These are phyloP conservation scores for Trichopoda pennipes DNA, from an alignment of 2,888 invertebrate genomes.

Conservation along the genomic window DNA sequence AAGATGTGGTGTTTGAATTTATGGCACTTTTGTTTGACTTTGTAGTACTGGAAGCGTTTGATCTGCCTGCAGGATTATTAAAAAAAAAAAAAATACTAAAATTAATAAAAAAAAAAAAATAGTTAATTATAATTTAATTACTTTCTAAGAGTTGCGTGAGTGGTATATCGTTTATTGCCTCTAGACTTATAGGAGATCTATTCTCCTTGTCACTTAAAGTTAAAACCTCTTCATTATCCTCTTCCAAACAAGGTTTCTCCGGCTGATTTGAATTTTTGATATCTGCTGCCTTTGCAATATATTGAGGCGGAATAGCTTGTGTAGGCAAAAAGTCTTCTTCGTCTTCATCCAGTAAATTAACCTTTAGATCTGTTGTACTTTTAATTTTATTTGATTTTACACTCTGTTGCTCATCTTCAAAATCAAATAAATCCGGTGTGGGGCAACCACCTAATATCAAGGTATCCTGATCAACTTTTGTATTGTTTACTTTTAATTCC, in stretches of 20 bases:
- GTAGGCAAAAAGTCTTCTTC: conserved; percentile 61
- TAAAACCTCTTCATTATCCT: conserved; percentile 51
- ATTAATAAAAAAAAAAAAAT: not conserved
- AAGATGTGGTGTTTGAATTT: conserved; percentile 3
- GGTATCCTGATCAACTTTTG: conserved; percentile 44
- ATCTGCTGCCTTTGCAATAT: not conserved
- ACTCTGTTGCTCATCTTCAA: conserved; percentile 20
- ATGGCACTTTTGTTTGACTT: not conserved
- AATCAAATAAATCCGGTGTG: conserved; percentile 69
- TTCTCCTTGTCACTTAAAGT: conserved; percentile 70
- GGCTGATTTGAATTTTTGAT: not conserved
- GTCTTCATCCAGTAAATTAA: conserved; percentile 33
- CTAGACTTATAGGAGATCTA: conserved; percentile 45
- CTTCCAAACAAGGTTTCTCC: conserved; percentile 43
- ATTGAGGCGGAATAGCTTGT: conserved; percentile 40
- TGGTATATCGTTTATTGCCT: conserved; percentile 37
- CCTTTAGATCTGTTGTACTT: not conserved
- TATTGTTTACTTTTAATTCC: conserved; percentile 51
- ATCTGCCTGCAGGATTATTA: conserved; percentile 3
- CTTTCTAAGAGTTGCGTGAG: conserved; percentile 65
- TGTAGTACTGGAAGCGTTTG: conserved; percentile 6
- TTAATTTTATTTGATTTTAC: conserved; percentile 4
- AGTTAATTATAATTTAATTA: conserved; percentile 42
- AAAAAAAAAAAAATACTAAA: too few species aligned
- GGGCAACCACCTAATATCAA: conserved; percentile 34